Evolutionary conservation across 2,888 invertebrate species (phyloP).

Genomic region (Drosophila aldrichi): DNA sequence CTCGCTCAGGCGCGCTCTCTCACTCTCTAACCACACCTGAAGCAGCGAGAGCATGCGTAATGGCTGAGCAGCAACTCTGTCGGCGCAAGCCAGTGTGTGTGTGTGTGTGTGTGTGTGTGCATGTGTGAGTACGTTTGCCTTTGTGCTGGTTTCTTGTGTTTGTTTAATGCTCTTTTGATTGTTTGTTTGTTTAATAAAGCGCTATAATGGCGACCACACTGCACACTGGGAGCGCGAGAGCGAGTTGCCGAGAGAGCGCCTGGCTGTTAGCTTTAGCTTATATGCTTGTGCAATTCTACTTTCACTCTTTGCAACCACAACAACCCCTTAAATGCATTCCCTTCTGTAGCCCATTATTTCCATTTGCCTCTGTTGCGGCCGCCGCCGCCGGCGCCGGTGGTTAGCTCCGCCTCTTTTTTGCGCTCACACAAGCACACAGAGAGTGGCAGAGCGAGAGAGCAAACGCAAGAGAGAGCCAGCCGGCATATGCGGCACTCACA

Average conservation of each 20-base stretch:
- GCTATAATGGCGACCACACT: constrained; percentile 59
- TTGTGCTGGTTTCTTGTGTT: constrained; percentile 51
- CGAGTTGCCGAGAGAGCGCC: constrained; percentile 17
- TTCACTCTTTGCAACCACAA: constrained; percentile 17
- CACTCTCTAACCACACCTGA: constrained; percentile 25
- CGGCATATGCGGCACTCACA: constrained; percentile 54
- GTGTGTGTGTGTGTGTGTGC: constrained; percentile 2
- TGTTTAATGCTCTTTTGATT: constrained; percentile 59
- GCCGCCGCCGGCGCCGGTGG: constrained; percentile 33
- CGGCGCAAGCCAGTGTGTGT: constrained; percentile 18
- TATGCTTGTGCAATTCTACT: constrained; percentile 11
- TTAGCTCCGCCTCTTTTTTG: constrained; percentile 76
- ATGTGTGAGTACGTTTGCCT: constrained; percentile 13
- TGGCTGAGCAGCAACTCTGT: constrained; percentile 44
- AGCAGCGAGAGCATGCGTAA: constrained; percentile 46
- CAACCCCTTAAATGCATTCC: constrained; percentile 41
- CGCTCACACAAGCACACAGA: constrained; percentile 31
- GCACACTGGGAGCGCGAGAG: constrained; percentile 11
- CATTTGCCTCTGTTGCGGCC: constrained; percentile 49
- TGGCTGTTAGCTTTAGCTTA: background rate
- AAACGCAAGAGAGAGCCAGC: background rate
- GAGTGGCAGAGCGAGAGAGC: background rate
- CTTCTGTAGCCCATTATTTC: constrained; percentile 21
- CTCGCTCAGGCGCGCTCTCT: constrained; percentile 39
- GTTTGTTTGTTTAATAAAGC: constrained; percentile 62